Evolutionary conservation across 2,888 invertebrate species (phyloP).

Genomic region (Beris morrisii): DNA sequence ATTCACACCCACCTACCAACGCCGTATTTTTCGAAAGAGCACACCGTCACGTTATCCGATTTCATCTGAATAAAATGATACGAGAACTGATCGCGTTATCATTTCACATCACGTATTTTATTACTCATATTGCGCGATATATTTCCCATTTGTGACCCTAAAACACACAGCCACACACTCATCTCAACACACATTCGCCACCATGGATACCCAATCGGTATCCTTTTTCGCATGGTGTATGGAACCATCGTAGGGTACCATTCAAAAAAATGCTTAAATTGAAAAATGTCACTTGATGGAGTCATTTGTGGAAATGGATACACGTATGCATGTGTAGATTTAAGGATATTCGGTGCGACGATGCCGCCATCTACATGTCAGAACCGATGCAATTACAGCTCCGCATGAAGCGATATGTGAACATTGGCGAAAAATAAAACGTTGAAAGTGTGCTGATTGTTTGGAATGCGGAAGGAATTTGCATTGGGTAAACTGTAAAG

Average conservation of each 20-base stretch:
- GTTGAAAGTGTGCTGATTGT: no score
- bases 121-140: slow-evolving; percentile 31
- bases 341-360: slow-evolving; percentile 18
- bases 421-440: no score
- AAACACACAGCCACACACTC: slow-evolving; percentile 3
- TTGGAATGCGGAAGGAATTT: no score
- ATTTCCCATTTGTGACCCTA: slow-evolving; percentile 21
- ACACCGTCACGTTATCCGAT: slow-evolving; percentile 21
- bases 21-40: no score
- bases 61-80: slow-evolving; percentile 22
- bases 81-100: slow-evolving; percentile 6
- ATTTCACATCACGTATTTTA: slow-evolving; percentile 32
- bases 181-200: no score
- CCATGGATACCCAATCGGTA: no score
- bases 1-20: no score
- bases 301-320: slow-evolving; percentile 25
- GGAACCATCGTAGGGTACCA: not conserved
- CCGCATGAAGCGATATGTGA: no score
- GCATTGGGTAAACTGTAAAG: no score
- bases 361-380: slow-evolving; percentile 25
- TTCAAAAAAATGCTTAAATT: slow-evolving; percentile 12
- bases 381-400: slow-evolving; percentile 20
- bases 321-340: slow-evolving; percentile 9
- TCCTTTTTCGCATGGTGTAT: no score
- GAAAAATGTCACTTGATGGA: slow-evolving; percentile 26